phyloP scores from a whole-genome alignment of 1,140 invertebrate species.

The Brachionus asplanchnoidis region DNA sequence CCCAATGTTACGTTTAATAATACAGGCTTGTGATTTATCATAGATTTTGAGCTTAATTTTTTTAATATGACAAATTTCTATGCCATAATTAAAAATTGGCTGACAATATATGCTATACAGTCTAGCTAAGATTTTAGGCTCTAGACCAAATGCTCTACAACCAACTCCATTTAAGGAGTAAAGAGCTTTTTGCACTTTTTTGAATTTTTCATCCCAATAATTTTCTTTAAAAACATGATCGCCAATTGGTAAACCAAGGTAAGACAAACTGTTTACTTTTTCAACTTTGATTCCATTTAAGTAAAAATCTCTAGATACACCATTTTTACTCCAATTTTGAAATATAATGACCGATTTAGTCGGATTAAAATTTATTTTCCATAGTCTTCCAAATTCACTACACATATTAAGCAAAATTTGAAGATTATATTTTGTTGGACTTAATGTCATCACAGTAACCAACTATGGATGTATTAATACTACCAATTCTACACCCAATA shows the following conservation, averaged over 20 bases:
- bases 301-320: background rate
- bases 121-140: background rate
- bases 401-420: background rate
- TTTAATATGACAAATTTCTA: too few species aligned
- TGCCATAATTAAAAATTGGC: too few species aligned
- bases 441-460: background rate
- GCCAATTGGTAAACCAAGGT: background rate
- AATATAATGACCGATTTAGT: too few species aligned
- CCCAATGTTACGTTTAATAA: background rate
- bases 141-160: background rate
- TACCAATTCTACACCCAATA: background rate
- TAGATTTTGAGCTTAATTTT: too few species aligned
- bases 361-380: too few species aligned
- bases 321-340: background rate
- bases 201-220: background rate
- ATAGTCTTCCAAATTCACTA: too few species aligned
- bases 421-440: background rate
- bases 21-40: too few species aligned
- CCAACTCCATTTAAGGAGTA: constrained; percentile 3
- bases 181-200: background rate
- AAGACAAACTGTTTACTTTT: background rate
- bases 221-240: background rate
- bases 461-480: constrained; percentile 7
- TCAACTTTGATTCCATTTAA: background rate
- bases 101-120: background rate